phyloP scores from a whole-genome alignment of 2,797 vertebrate genomes.

The Anabas testudineus region DNA sequence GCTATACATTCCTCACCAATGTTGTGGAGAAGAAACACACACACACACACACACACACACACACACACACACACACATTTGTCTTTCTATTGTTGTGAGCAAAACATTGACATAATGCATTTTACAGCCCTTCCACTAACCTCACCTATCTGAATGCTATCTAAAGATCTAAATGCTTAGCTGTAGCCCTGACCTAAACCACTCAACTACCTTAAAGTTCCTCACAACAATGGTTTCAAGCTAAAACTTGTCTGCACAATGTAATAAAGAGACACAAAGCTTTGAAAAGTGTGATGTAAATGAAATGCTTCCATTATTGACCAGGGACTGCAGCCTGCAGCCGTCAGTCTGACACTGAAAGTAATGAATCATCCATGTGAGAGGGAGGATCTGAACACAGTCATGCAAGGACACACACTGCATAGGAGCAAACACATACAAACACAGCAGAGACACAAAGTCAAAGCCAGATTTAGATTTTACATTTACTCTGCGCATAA shows the following conservation, averaged over 20 bases:
- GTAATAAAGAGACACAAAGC: background rate
- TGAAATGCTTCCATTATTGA: slow-evolving; percentile 48
- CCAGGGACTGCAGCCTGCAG: slow-evolving; percentile 18
- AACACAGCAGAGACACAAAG: background rate
- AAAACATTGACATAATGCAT: too few relatives aligned
- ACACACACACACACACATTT: too few relatives aligned
- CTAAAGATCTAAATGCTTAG: too few relatives aligned
- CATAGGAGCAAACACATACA: background rate
- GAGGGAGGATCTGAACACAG: slow-evolving; percentile 7
- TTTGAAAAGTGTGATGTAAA: slow-evolving; percentile 25
- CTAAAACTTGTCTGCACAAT: background rate
- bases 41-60: background rate
- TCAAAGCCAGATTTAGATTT: background rate
- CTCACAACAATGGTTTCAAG: too few relatives aligned
- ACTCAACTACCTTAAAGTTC: too few relatives aligned
- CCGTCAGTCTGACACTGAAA: slow-evolving; percentile 19
- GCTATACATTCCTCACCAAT: slow-evolving; percentile 6
- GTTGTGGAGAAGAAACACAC: background rate
- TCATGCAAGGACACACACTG: slow-evolving; percentile 12
- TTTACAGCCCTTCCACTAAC: too few relatives aligned
- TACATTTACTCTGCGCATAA: too few relatives aligned
- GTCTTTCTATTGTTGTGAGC: too few relatives aligned
- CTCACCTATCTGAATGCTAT: too few relatives aligned
- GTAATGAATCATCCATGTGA: slow-evolving; percentile 32
- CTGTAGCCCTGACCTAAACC: too few relatives aligned